These are phyloP conservation scores for Tenodera sinensis DNA, from an alignment of 2,888 invertebrate genomes.

Conservation along the genomic window DNA sequence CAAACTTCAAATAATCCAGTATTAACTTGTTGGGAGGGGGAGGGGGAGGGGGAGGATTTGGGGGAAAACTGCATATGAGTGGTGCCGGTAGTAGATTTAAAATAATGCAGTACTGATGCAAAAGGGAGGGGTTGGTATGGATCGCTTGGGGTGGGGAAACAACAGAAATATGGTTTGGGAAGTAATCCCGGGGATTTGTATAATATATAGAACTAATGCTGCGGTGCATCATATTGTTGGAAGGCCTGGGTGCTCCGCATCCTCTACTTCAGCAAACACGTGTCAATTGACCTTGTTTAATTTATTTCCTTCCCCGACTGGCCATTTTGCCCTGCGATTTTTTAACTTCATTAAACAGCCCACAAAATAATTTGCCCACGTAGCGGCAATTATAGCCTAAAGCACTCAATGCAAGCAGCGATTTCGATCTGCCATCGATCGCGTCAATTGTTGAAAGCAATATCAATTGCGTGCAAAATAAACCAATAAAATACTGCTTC, in stretches of 20 bases:
- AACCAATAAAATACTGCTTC: too few species aligned
- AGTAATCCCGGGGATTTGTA: slow-evolving; percentile 7
- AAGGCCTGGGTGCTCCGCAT: not conserved
- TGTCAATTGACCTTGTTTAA: not conserved
- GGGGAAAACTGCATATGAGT: slow-evolving; percentile 1
- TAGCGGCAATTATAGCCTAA: not conserved
- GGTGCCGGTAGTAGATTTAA: slow-evolving; percentile 12
- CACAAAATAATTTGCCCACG: not conserved
- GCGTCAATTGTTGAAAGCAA: not conserved
- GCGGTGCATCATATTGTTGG: slow-evolving; percentile 1
- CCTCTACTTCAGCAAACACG: not conserved
- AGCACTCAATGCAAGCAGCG: not conserved
- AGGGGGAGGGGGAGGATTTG: slow-evolving; percentile 13
- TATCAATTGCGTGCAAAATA: too few species aligned
- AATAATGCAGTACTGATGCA: slow-evolving; percentile 25
- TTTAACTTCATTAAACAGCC: not conserved
- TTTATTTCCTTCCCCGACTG: not conserved
- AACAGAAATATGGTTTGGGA: slow-evolving; percentile 13
- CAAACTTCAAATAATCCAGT: slow-evolving; percentile 28
- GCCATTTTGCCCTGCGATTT: not conserved
- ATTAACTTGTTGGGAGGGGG: slow-evolving; percentile 25
- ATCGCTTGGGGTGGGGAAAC: not conserved
- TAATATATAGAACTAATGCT: not conserved
- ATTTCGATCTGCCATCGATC: not conserved
- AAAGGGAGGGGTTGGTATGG: not conserved